Evolutionary conservation across 2,888 invertebrate species (phyloP), one percentile per base, ranked within the genome.

Genomic region (Cheiracanthium punctorium): DNA sequence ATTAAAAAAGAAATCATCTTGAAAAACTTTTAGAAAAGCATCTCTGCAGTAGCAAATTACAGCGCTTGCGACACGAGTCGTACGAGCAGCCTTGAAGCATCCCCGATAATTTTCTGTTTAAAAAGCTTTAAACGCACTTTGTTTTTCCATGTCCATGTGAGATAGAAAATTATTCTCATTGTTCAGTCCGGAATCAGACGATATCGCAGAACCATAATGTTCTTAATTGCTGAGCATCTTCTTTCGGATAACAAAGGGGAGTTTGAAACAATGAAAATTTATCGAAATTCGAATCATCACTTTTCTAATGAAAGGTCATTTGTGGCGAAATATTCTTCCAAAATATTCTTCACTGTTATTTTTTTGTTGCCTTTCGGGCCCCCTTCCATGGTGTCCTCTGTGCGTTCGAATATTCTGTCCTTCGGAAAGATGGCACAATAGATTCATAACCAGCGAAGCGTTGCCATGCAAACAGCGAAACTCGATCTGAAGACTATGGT

Each of bases 181-280:
- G 82, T 82, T 75, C 77, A 2, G 52, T 20, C 32, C 8, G 28
- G 29, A 75, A 76, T 72, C 71, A 73, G 41, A 48, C 20, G 72
- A 65, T 65, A 80, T 80, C 80, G 28, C 64, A n/a, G 71, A 71
- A 30, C 24, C 76, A 32, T 32, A 82, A 76, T 82, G 82, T 72
- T 76, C 82, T 82, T 82, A 82, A 82, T 82, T 82, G 65, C 58
- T 32, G 37, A 48, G 71, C 70, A 82, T 82, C 82, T 71, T 75
- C 72, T 64, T 30, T 30, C 17, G 24, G 20, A 29, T 71, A 72
- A 81, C 67, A 65, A 80, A 43, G 65, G n/a, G 70, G 70, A 70
- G 75, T 64, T 67, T 37, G 75, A 82, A 72, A 82, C 82, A 82
- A 82, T 82, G 76, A 76, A 48, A 71, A 82, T 65, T 82, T 82